These are phyloP conservation scores for Scaptomyza graminum DNA, from an alignment of 1,140 invertebrate genomes.

Conservation along the genomic window DNA sequence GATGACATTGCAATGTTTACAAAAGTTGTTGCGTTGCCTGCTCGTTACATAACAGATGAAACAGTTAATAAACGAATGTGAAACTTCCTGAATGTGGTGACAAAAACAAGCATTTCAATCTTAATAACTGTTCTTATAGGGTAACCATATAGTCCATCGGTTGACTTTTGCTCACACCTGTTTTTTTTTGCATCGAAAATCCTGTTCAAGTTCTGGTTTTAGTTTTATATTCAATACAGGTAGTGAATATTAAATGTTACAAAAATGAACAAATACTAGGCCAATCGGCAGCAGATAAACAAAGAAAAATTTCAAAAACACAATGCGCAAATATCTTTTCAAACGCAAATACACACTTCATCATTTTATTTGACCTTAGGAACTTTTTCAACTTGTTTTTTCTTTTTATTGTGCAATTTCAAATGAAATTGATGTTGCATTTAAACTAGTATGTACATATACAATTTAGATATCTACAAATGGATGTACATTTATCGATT, in stretches of 20 bases:
- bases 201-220: slow-evolving; percentile 20
- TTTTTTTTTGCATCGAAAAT: neutral
- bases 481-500: slow-evolving; percentile 19
- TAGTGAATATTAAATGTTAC: slow-evolving; percentile 31
- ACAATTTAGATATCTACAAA: slow-evolving; percentile 15
- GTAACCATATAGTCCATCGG: neutral
- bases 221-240: neutral
- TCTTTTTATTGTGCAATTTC: neutral
- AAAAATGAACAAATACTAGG: neutral
- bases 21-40: neutral
- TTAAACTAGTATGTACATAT: slow-evolving; percentile 52
- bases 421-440: slow-evolving; percentile 31
- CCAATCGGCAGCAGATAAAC: neutral
- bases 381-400: neutral
- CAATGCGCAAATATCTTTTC: neutral
- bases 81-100: too few relatives aligned
- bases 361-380: slow-evolving; percentile 1
- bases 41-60: neutral
- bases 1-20: slow-evolving; percentile 16
- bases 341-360: neutral
- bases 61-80: neutral
- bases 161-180: neutral
- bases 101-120: neutral
- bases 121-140: neutral
- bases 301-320: neutral